Base-by-base conservation (phyloP, 2,888 invertebrate genomes). In the Limenitis camilla region DNA sequence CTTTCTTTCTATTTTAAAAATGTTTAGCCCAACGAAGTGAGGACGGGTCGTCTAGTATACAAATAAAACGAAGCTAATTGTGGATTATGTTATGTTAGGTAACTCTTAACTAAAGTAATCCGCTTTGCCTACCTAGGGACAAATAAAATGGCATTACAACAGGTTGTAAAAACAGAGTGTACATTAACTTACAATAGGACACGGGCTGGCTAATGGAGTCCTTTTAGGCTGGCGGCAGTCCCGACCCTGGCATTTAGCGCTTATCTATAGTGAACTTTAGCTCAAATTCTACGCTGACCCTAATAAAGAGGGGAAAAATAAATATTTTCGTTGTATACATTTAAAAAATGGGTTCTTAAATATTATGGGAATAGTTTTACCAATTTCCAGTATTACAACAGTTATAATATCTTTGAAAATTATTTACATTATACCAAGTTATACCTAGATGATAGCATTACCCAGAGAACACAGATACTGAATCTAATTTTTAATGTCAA, bases 131-230 rank as follows among this genome's bases (percentile, higher is more conserved):
- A 9, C 7, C 29, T 49, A 49, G 38, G 39, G 41, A 6, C 8
- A 42, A 19, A 36, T 5, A 36, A 9, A 30, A 8, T 30, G 38
- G 38, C 30, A 45, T 38, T 11, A 36, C 45, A 36, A 11, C 36
- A 36, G 35, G 46, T 28, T 40, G 38, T 46, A 49, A 44, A 54
- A 50, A 46, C 45, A 41, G 5, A 32, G 31, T 40, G 42, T 51
- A 35, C 39, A 51, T 51, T 44, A 55, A 40, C 41, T 31, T 49
- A 50, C 46, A 56, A 46, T 46, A 49, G 43, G 31, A 10, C 30
- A 27, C 30, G 32, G 41, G 39, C 46, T 35, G 46, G 44, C 44
- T 57, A 57, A 57, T 57, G 55, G 57, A 52, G 47, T 49, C 52
- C 52, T 49, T 52, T 57, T 49, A 57, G 41, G n/a, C 40, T 29